Percentiles rank a stretch among this genome's conserved stretches.
Evolutionary conservation across 2,797 vertebrate genomes (phyloP).

Genomic region (Onychomys torridus): DNA sequence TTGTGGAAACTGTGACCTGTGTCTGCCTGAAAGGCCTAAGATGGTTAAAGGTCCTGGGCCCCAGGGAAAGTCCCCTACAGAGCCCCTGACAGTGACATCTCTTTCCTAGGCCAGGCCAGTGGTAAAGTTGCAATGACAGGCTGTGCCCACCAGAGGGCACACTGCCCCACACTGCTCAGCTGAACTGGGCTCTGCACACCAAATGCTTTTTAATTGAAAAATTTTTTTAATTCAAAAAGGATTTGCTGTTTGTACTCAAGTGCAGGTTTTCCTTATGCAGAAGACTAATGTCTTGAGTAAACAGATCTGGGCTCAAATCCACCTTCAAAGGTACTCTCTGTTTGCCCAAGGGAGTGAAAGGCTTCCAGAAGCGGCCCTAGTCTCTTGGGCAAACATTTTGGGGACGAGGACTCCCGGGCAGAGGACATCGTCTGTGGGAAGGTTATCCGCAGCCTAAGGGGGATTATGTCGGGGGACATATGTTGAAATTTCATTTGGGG

Average conservation of each 20-base stretch:
- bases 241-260: slow-evolving; percentile 82
- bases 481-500: slow-evolving; percentile 80
- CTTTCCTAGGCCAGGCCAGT: neutral
- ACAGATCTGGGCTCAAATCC: slow-evolving; percentile 81
- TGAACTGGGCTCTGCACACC: slow-evolving; percentile 46
- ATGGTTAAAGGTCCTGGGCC: neutral
- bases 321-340: slow-evolving; percentile 81
- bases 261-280: slow-evolving; percentile 77
- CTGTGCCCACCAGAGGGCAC: slow-evolving; percentile 76
- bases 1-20: neutral
- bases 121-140: neutral
- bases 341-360: slow-evolving; percentile 79
- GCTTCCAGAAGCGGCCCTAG: slow-evolving; percentile 72
- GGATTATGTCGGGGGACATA: slow-evolving; percentile 81
- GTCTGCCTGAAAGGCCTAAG: neutral
- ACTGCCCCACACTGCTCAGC: neutral
- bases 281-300: slow-evolving; percentile 83
- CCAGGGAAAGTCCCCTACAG: neutral
- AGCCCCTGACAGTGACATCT: slow-evolving; percentile 66
- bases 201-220: slow-evolving; percentile 83
- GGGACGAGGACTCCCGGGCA: slow-evolving; percentile 48
- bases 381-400: slow-evolving; percentile 82
- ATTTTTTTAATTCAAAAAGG: slow-evolving; percentile 85
- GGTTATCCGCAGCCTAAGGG: slow-evolving; percentile 71
- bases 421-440: slow-evolving; percentile 75